These are phyloP conservation scores for Rhinichthys klamathensis DNA, from an alignment of 2,113 vertebrate genomes.

Conservation along the genomic window DNA sequence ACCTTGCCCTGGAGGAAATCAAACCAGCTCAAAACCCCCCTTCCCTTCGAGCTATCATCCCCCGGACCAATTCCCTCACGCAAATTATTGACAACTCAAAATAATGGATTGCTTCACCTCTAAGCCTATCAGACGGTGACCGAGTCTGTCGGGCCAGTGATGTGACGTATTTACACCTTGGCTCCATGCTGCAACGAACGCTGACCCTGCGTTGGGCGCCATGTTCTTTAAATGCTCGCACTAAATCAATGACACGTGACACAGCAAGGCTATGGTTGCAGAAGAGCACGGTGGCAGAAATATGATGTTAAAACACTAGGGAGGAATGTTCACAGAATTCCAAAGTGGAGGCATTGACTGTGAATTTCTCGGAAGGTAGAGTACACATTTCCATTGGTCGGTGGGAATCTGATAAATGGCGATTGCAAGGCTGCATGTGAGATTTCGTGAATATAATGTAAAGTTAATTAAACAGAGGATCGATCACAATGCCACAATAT, in stretches of 20 bases:
- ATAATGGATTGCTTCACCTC: slow-evolving; percentile 81
- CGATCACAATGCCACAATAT: not conserved
- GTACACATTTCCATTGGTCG: not conserved
- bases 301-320: slow-evolving; percentile 1
- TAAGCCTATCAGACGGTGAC: slow-evolving; percentile 68
- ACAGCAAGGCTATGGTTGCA: not conserved
- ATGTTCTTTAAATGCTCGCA: slow-evolving; percentile 16
- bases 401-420: not conserved
- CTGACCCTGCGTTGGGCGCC: not conserved
- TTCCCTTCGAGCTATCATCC: not conserved
- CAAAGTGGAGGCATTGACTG: slow-evolving; percentile 1
- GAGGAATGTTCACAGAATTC: slow-evolving; percentile 22
- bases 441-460: not conserved
- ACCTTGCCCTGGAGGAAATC: slow-evolving; percentile 37
- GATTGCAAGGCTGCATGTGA: not conserved
- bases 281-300: slow-evolving; percentile 30
- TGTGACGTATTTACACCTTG: slow-evolving; percentile 42
- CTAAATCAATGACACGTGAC: slow-evolving; percentile 43
- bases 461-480: not conserved
- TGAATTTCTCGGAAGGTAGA: not conserved
- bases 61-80: slow-evolving; percentile 55
- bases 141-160: slow-evolving; percentile 56
- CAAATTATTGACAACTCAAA: slow-evolving; percentile 76
- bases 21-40: not conserved
- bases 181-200: not conserved